Conservation (phyloP, 30 jellyfish, hydroid and myxozoan species). For the Euphysa ruthae region DNA sequence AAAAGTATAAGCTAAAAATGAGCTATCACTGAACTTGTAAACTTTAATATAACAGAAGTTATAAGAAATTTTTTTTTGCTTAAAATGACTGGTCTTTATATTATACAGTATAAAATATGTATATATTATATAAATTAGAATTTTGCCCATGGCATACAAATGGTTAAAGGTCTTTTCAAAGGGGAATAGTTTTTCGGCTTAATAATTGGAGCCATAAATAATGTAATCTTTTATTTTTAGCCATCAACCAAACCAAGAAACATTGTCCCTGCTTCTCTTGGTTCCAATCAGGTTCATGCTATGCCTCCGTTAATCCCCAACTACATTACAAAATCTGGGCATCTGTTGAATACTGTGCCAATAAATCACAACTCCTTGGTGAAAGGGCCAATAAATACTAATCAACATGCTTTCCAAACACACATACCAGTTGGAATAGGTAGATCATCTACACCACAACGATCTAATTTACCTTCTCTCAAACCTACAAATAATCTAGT, state of each 20-base stretch:
- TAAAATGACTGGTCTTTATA: no score
- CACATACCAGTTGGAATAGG: constrained; percentile 84
- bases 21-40: no score
- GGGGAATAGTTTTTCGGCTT: no score
- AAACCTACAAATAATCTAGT: constrained; percentile 76
- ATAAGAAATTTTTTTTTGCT: no score
- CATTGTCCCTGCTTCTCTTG: constrained; percentile 76
- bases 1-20: no score
- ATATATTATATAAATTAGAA: no score
- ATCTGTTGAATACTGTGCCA: constrained; percentile 66
- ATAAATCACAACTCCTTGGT: constrained; percentile 58
- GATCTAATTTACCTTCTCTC: constrained; percentile 62
- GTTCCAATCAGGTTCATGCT: constrained; percentile 84
- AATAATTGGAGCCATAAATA: no score
- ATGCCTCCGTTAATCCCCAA: constrained; percentile 88
- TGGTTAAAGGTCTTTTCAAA: no score
- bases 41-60: no score
- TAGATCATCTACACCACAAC: constrained; percentile 91
- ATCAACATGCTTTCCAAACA: constrained; percentile 60
- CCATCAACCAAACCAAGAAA: constrained; percentile 66
- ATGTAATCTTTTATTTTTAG: no score
- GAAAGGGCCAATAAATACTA: constrained; percentile 41
- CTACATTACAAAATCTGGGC: constrained; percentile 75
- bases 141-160: no score
- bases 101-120: no score